These are phyloP conservation scores for Heliconius cydno DNA, from an alignment of 2,888 invertebrate species.

Conservation along the genomic window DNA sequence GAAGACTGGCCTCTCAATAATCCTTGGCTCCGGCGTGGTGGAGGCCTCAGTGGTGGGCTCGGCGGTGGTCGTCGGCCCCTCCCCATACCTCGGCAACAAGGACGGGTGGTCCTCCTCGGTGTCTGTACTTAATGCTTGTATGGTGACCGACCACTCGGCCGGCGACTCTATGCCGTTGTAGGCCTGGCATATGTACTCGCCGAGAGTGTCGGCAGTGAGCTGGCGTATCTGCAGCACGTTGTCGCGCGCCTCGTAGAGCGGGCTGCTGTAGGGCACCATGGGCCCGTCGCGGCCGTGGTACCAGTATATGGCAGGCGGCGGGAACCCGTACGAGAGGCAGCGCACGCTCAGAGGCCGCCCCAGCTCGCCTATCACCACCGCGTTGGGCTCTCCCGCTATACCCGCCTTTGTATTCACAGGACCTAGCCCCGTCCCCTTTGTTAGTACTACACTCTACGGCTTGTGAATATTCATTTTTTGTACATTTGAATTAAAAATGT, in stretches of 20 bases:
- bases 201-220: slow-evolving; percentile 88
- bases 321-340: slow-evolving; percentile 93
- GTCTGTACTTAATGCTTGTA: slow-evolving; percentile 89
- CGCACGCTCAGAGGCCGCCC: slow-evolving; percentile 88
- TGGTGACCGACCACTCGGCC: slow-evolving; percentile 88
- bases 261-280: slow-evolving; percentile 88
- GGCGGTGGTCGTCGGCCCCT: slow-evolving; percentile 47
- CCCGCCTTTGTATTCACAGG: slow-evolving; percentile 83
- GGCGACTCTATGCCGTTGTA: slow-evolving; percentile 92
- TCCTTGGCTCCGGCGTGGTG: slow-evolving; percentile 51
- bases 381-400: slow-evolving; percentile 87
- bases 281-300: slow-evolving; percentile 89
- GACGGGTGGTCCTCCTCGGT: slow-evolving; percentile 59
- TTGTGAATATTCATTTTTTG: slow-evolving; percentile 48
- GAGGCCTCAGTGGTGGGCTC: slow-evolving; percentile 48
- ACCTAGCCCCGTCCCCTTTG: slow-evolving; percentile 78
- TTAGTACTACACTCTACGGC: slow-evolving; percentile 58
- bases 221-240: slow-evolving; percentile 89
- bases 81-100: slow-evolving; percentile 53
- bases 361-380: slow-evolving; percentile 87
- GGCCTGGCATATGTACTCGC: slow-evolving; percentile 94
- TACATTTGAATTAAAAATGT: neutral
- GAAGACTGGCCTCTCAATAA: slow-evolving; percentile 57
- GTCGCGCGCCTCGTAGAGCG: slow-evolving; percentile 88
- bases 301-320: slow-evolving; percentile 91